Percentiles rank a stretch among this genome's conserved stretches.
These are phyloP conservation scores for Lysandra bellargus DNA, from an alignment of 2,888 invertebrate species.

Conservation along the genomic window DNA sequence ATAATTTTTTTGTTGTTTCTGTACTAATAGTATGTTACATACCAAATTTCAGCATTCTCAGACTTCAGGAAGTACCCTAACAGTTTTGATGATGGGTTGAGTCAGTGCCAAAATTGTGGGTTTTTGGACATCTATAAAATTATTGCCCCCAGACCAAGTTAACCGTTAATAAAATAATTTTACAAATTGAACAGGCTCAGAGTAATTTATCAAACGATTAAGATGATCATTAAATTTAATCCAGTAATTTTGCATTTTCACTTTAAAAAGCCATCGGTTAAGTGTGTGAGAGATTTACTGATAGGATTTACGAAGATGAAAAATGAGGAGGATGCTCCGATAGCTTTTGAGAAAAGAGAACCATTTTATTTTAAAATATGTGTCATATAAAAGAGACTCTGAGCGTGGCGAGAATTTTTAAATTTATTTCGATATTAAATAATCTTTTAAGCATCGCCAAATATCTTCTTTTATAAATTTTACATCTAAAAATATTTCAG, in stretches of 20 bases:
- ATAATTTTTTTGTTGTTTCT: too few species aligned
- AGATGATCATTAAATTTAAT: background rate
- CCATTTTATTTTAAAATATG: slow-evolving; percentile 32
- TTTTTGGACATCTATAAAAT: too few species aligned
- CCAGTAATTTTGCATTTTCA: slow-evolving; percentile 14
- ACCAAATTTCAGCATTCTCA: too few species aligned
- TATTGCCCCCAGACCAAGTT: background rate
- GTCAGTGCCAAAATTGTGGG: too few species aligned
- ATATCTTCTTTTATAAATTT: background rate
- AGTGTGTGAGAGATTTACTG: slow-evolving; percentile 39
- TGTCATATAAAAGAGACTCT: slow-evolving; percentile 24
- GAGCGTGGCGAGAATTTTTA: slow-evolving; percentile 19
- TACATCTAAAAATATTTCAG: background rate
- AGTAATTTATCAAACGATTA: slow-evolving; percentile 19
- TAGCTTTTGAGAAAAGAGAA: slow-evolving; percentile 32
- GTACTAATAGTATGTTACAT: too few species aligned
- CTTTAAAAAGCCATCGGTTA: slow-evolving; percentile 34
- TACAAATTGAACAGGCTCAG: background rate
- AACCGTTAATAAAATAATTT: background rate
- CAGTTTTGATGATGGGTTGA: too few species aligned
- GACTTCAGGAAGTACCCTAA: too few species aligned
- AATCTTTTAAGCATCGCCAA: background rate
- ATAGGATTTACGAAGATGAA: slow-evolving; percentile 39
- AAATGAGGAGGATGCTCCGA: slow-evolving; percentile 38
- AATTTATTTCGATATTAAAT: background rate